Conservation (phyloP, 2,888 invertebrate genomes). For the Pseudococcus longispinus region DNA sequence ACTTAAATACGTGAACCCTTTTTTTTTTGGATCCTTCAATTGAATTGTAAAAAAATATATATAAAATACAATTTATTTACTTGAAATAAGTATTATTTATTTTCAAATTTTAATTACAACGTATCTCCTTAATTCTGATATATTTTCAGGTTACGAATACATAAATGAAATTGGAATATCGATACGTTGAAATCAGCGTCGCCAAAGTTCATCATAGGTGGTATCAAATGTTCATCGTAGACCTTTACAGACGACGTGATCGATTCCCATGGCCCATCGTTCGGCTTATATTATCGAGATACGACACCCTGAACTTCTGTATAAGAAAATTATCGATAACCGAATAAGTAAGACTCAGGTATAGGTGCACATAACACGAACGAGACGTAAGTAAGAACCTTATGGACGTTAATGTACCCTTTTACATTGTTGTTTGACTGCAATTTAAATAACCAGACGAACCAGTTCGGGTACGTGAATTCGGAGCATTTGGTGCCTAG, state of each 20-base stretch:
- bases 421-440: constrained; percentile 49
- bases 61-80: no score
- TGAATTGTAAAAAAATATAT: no score
- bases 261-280: background rate
- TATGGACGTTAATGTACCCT: constrained; percentile 13
- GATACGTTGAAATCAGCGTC: background rate
- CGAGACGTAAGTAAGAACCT: background rate
- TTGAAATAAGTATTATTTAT: no score
- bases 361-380: background rate
- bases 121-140: no score
- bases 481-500: constrained; percentile 55
- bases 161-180: no score
- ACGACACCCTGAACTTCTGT: constrained; percentile 35
- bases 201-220: background rate
- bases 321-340: constrained; percentile 22
- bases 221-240: background rate
- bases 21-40: no score
- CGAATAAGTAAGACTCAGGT: background rate
- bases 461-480: constrained; percentile 53
- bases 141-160: no score
- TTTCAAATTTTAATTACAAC: no score
- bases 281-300: background rate
- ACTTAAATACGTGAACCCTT: no score
- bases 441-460: constrained; percentile 48
- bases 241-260: background rate